phyloP scores from a whole-genome alignment of 2,888 invertebrate genomes.

The Clepsis dumicolana region DNA sequence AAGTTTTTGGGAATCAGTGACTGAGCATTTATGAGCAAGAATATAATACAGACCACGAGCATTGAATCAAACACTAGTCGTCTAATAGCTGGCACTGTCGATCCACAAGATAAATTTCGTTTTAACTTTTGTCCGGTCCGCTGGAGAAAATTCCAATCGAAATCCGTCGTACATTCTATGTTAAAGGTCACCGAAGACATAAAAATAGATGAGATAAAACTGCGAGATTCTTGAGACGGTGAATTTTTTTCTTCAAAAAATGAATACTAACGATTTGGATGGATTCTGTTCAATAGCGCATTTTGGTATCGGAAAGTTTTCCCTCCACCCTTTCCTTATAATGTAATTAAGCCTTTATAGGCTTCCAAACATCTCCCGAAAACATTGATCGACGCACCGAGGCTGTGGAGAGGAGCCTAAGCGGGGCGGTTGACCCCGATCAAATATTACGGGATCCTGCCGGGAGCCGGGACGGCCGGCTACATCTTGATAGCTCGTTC shows the following conservation, averaged over 20 bases:
- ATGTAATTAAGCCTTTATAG: slow-evolving; percentile 41
- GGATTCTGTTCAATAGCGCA: slow-evolving; percentile 3
- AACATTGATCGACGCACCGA: slow-evolving; percentile 48
- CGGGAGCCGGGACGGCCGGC: slow-evolving; percentile 10
- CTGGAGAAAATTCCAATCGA: slow-evolving; percentile 31
- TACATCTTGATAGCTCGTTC: slow-evolving; percentile 36
- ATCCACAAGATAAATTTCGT: slow-evolving; percentile 11
- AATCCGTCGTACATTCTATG: slow-evolving; percentile 16
- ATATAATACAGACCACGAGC: slow-evolving; percentile 1
- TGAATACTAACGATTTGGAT: not conserved
- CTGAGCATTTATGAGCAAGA: slow-evolving; percentile 18
- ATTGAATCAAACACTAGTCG: not conserved
- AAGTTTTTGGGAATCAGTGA: slow-evolving; percentile 29
- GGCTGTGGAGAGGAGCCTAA: slow-evolving; percentile 29
- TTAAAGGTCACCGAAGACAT: slow-evolving; percentile 16
- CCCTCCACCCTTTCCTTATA: slow-evolving; percentile 22
- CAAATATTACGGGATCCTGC: slow-evolving; percentile 39
- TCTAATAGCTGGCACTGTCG: slow-evolving; percentile 1
- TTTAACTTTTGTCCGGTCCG: slow-evolving; percentile 21
- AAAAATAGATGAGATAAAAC: slow-evolving; percentile 28
- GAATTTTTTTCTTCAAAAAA: not conserved
- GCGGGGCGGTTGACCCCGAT: slow-evolving; percentile 43
- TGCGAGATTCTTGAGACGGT: slow-evolving; percentile 3
- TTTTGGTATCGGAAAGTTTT: slow-evolving; percentile 13
- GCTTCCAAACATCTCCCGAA: slow-evolving; percentile 43